phyloP scores from a whole-genome alignment of 2,113 vertebrate genomes.

The Lethenteron reissneri region DNA sequence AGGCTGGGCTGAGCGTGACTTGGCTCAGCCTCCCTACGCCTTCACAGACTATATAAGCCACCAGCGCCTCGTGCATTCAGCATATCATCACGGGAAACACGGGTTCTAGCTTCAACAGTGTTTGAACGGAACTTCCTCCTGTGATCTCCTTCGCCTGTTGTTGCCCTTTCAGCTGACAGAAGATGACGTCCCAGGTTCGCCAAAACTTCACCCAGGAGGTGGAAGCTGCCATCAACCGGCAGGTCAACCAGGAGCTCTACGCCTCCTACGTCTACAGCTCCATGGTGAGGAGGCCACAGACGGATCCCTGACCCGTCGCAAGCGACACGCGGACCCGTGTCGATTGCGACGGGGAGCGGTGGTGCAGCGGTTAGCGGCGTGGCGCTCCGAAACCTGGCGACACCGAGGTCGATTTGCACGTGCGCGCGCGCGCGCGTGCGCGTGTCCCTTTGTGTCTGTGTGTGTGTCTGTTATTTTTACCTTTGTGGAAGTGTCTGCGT shows the following conservation, averaged over 20 bases:
- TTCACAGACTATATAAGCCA: too few relatives aligned
- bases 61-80: too few relatives aligned
- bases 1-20: too few relatives aligned
- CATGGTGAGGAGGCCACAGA: slow-evolving; percentile 34
- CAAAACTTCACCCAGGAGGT: slow-evolving; percentile 67
- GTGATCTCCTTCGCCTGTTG: neutral
- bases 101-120: slow-evolving; percentile 48
- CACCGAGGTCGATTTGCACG: too few relatives aligned
- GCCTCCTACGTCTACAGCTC: slow-evolving; percentile 60
- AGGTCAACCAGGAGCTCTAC: slow-evolving; percentile 64
- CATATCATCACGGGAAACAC: too few relatives aligned
- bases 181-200: slow-evolving; percentile 39
- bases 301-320: rapidly evolving
- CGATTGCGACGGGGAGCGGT: neutral
- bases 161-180: slow-evolving; percentile 2
- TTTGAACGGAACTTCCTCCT: slow-evolving; percentile 32
- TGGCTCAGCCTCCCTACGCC: too few relatives aligned
- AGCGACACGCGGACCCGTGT: too few relatives aligned
- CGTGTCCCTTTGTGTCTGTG: too few relatives aligned
- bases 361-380: neutral
- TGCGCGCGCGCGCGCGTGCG: too few relatives aligned
- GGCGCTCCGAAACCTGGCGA: too few relatives aligned
- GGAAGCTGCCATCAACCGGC: slow-evolving; percentile 52
- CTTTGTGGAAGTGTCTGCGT: too few relatives aligned
- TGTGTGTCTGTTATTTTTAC: too few relatives aligned